Evolutionary conservation across 2,113 vertebrate species (phyloP), one percentile per base, ranked within the genome.

Genomic region (Okapia johnstoni): DNA sequence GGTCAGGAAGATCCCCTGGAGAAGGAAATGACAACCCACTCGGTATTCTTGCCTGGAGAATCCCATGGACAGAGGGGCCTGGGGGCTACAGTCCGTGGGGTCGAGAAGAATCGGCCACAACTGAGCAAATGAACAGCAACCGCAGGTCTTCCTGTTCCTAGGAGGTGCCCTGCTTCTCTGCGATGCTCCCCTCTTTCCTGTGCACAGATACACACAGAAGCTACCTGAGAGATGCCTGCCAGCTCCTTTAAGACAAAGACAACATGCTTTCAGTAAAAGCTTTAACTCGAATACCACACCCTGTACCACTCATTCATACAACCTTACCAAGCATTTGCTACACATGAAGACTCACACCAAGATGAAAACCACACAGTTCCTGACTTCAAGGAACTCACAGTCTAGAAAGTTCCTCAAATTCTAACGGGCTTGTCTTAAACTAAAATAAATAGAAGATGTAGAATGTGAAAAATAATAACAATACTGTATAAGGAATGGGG

Each of bases 371-470:
- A 16, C 66, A 52, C 2, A 1, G 73, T 23, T 90, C 50, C 90
- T 43, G n/a, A 46, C n/a, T 85, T 89, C 88, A 26, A 60, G 80
- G 28, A 86, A 94, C 52, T n/a, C 43, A 33, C 12, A 48, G 16
- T 19, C 33, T 11, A 66, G 10, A 88, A 33, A 80, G 16, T 23
- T 55, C 77, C 57, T 83, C n/a, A 21, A 63, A 19, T 23, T 55
- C 88, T 63, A n/a, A n/a, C n/a, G n/a, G n/a, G n/a, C n/a, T n/a
- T 88, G 96, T 97, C 66, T 93, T 54, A 95, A 23, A 93, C 33
- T 36, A 30, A 30, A 43, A 83, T 60, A 90, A 97, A 88, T 12
- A 94, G 85, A 85, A 95, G 61, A 90, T 58, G 11, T 85, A 40
- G 23, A 50, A 73, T 54, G 36, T 14, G n/a, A 25, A 79, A 48